Percentiles rank a stretch among this genome's conserved stretches.
These are phyloP conservation scores for Onthophagus sagittarius DNA, from an alignment of 2,888 invertebrate genomes.

Conservation along the genomic window DNA sequence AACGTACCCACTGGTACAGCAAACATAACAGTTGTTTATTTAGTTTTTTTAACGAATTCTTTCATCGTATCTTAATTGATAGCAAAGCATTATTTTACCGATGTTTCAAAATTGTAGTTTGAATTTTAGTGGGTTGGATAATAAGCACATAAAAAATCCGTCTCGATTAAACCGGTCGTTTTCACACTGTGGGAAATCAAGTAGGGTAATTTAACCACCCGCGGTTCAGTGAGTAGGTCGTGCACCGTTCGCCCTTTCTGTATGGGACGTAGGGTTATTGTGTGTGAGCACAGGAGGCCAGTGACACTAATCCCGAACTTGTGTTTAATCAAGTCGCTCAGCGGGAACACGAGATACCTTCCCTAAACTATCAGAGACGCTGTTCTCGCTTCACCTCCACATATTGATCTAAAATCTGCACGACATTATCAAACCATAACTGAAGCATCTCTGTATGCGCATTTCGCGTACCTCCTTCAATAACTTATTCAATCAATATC, in stretches of 20 bases:
- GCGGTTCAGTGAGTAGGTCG: not conserved
- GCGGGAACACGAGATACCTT: slow-evolving; percentile 2
- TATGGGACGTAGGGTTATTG: slow-evolving; percentile 5
- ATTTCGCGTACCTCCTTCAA: not conserved
- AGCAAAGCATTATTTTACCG: too few relatives aligned
- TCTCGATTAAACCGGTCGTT: not conserved
- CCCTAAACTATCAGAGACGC: not conserved
- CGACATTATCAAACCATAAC: not conserved
- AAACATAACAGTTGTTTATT: too few relatives aligned
- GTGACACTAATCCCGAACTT: slow-evolving; percentile 7
- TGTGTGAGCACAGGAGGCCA: slow-evolving; percentile 1
- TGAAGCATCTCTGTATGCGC: not conserved
- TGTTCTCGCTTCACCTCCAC: not conserved
- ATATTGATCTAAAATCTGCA: not conserved
- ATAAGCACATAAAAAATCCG: too few relatives aligned
- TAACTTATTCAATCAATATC: not conserved
- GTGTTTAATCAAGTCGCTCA: slow-evolving; percentile 8
- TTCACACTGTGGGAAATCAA: slow-evolving; percentile 2
- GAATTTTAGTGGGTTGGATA: too few relatives aligned
- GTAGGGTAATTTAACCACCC: not conserved
- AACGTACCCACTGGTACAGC: too few relatives aligned
- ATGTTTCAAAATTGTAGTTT: too few relatives aligned
- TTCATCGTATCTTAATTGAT: too few relatives aligned
- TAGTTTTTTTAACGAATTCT: too few relatives aligned
- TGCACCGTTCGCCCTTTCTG: not conserved